phyloP scores from a whole-genome alignment of 2,113 vertebrate genomes.

The Micronycteris hirsuta region DNA sequence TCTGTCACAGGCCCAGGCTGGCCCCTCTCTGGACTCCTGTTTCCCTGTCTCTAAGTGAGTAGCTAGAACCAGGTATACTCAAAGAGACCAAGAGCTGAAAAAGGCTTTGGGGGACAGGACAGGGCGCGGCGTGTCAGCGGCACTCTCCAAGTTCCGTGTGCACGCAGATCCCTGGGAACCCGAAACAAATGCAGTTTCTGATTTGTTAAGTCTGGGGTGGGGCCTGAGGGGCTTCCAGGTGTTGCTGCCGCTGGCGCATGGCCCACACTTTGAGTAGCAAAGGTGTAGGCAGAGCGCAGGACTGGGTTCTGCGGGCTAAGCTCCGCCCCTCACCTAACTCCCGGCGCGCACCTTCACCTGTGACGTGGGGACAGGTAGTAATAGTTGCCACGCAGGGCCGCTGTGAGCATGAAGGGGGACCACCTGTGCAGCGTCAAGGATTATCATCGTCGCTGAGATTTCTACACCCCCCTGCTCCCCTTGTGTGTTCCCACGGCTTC shows the following conservation, averaged over 20 bases:
- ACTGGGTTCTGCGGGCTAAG: not conserved
- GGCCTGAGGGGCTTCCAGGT: not conserved
- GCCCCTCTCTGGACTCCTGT: not conserved
- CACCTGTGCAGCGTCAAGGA: not conserved
- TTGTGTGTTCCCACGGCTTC: not conserved
- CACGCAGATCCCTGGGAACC: not conserved
- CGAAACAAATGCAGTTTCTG: not conserved
- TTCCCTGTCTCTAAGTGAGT: not conserved
- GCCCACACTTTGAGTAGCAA: not conserved
- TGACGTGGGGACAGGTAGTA: not conserved
- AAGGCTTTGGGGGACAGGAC: not conserved
- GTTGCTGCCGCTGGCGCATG: not conserved
- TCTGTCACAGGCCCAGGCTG: not conserved
- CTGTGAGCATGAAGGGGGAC: not conserved
- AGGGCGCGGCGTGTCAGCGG: rapidly evolving
- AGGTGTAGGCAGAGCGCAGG: not conserved
- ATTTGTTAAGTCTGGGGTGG: not conserved
- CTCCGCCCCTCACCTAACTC: not conserved
- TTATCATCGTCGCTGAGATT: not conserved
- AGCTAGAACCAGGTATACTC: not conserved
- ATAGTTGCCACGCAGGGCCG: not conserved
- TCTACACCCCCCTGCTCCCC: not conserved
- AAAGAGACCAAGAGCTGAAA: not conserved
- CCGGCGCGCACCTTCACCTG: not conserved
- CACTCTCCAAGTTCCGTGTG: not conserved